phyloP scores from a whole-genome alignment of 2,113 vertebrate genomes.

The Vimba vimba region DNA sequence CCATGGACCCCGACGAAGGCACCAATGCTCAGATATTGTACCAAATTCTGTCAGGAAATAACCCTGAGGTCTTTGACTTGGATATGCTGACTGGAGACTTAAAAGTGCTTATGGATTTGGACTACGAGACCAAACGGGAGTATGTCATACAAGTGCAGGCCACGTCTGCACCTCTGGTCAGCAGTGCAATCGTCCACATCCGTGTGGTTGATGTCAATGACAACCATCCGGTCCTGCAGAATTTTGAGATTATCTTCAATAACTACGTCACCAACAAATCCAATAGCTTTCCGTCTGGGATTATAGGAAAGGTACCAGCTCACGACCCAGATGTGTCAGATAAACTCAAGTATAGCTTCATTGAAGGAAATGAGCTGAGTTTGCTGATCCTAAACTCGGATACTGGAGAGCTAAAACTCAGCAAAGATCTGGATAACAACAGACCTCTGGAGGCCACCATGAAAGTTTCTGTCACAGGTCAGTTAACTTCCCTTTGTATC shows the following conservation, averaged over 20 bases:
- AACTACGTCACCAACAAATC: slow-evolving; percentile 97
- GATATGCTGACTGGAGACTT: slow-evolving; percentile 94
- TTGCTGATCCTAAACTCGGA: slow-evolving; percentile 86
- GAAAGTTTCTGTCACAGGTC: slow-evolving; percentile 93
- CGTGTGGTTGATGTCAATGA: slow-evolving; percentile 91
- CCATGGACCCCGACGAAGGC: slow-evolving; percentile 90
- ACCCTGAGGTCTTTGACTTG: slow-evolving; percentile 92
- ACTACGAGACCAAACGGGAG: slow-evolving; percentile 88
- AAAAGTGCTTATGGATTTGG: slow-evolving; percentile 86
- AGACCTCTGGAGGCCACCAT: slow-evolving; percentile 91
- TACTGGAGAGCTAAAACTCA: slow-evolving; percentile 91
- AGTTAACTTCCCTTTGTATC: slow-evolving; percentile 53
- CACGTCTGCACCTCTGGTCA: slow-evolving; percentile 93
- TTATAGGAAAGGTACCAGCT: slow-evolving; percentile 94
- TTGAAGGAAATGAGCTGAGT: slow-evolving; percentile 90
- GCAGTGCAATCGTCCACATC: slow-evolving; percentile 89
- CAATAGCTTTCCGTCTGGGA: slow-evolving; percentile 91
- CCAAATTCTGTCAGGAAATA: slow-evolving; percentile 95
- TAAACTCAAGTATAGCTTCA: slow-evolving; percentile 88
- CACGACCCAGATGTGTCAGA: slow-evolving; percentile 93
- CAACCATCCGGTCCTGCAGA: slow-evolving; percentile 84
- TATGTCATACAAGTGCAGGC: slow-evolving; percentile 95
- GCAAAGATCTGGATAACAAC: slow-evolving; percentile 91
- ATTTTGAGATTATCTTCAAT: slow-evolving; percentile 98
- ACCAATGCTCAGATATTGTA: slow-evolving; percentile 98